A percentile compares a stretch with the other conserved stretches of the same genome.
Evolutionary conservation across 30 jellyfish, hydroid and myxozoan genomes (phyloP).

Genomic region (Chironex yamaguchii): DNA sequence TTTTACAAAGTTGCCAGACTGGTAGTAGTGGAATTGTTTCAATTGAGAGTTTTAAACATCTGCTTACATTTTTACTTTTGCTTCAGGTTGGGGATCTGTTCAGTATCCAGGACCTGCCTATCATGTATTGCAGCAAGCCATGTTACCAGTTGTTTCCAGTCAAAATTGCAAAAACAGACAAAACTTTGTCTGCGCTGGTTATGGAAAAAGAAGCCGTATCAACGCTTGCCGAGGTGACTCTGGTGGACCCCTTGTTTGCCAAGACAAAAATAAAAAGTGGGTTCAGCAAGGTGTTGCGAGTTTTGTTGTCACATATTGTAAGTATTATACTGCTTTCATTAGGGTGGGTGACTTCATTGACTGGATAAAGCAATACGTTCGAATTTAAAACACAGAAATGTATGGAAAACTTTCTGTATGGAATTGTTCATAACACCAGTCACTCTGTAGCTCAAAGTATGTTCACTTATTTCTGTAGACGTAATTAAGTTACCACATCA

Average conservation of each 20-base stretch:
- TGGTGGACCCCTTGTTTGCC: constrained; percentile 93
- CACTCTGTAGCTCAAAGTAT: no score
- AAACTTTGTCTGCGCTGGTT: constrained; percentile 83
- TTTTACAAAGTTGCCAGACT: no score
- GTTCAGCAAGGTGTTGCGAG: constrained; percentile 90
- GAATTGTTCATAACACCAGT: no score
- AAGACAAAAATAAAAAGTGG: constrained; percentile 77
- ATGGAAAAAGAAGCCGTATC: constrained; percentile 59
- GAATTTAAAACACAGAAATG: no score
- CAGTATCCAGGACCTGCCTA: constrained; percentile 77
- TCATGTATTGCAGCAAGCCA: constrained; percentile 79
- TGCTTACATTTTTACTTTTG: no score
- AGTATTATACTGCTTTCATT: constrained; percentile 82
- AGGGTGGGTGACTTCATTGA: constrained; percentile 55
- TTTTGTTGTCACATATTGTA: constrained; percentile 79
- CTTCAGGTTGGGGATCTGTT: constrained; percentile 85
- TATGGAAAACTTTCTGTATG: no score
- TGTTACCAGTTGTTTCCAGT: constrained; percentile 70
- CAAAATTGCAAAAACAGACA: constrained; percentile 56
- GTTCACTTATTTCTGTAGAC: no score
- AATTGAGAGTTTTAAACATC: not conserved
- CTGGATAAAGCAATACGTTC: constrained; percentile 70
- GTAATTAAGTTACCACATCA: no score
- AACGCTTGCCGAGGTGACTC: constrained; percentile 89
- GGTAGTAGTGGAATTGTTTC: not conserved